Base-by-base conservation (phyloP, 2,888 invertebrate genomes). In the Myopa tessellatipennis region DNA sequence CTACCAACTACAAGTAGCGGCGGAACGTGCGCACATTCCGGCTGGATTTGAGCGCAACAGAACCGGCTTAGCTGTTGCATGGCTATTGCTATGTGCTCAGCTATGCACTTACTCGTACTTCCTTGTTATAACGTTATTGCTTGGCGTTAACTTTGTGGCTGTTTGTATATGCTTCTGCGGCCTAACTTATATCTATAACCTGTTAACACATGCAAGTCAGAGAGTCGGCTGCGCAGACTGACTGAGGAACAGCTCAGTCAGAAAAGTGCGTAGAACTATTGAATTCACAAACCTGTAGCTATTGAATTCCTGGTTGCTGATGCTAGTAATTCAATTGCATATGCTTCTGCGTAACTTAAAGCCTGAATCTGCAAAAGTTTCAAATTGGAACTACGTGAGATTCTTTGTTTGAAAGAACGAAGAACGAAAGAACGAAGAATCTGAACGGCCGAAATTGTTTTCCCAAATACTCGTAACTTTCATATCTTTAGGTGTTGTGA, bases 101-200 rank as follows among this genome's bases (percentile, higher is more conserved):
- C 40, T 34, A 18, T 26, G 61, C 61, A 14, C 12, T 26, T 26
- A 26, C 26, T 26, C 26, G 50, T 63, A 63, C 65, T 74, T 74
- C 74, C 74, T 74, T 65, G 74, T 74, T 74, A 74, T 45, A 60
- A 55, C 60, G 73, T 73, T 61, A 40, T 50, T 52, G 65, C 45
- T n/a, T 55, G 16, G 10, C n/a, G 55, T 55, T 6, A 55, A n/a
- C n/a, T 1, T 55, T 10, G 16, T 55, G 55, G 55, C 10, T 10
- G 61, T 18, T 5, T 18, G 26, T 26, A 26, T 26, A 26, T 26
- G 26, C 26, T 26, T 26, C 26, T 26, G 26, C 26, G 26, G 26
- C 26, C 26, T 2, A 2, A 26, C 26, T 26, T 26, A 26, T 26
- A 1, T 26, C 26, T 26, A 26, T 26, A 26, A 26, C 26, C 26